phyloP scores from a whole-genome alignment of 2,888 invertebrate genomes.

The Coremacera marginata region DNA sequence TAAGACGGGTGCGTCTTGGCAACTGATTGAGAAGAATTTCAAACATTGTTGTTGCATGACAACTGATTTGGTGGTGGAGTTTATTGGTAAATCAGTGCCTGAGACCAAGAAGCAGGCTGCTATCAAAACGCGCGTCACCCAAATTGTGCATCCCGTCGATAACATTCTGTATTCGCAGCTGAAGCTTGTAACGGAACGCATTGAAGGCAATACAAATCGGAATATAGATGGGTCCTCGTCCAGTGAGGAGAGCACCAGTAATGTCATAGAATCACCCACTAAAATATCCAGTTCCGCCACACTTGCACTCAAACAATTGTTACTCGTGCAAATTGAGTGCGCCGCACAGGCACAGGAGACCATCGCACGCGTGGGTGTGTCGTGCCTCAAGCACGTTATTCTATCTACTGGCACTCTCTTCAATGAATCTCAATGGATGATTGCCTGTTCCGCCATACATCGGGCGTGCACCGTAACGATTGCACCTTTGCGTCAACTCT shows the following conservation, averaged over 20 bases:
- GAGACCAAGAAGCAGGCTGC: slow-evolving; percentile 55
- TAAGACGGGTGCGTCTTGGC: slow-evolving; percentile 80
- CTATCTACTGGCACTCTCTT: slow-evolving; percentile 86
- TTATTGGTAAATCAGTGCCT: slow-evolving; percentile 77
- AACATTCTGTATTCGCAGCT: slow-evolving; percentile 66
- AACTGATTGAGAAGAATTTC: slow-evolving; percentile 87
- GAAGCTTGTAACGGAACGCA: slow-evolving; percentile 64
- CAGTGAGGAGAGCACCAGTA: slow-evolving; percentile 65
- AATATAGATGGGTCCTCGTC: slow-evolving; percentile 54
- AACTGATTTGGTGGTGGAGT: slow-evolving; percentile 90
- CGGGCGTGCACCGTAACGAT: slow-evolving; percentile 89
- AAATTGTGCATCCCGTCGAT: slow-evolving; percentile 66
- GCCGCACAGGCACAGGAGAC: slow-evolving; percentile 90
- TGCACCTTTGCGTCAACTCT: slow-evolving; percentile 87
- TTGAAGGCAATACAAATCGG: slow-evolving; percentile 51
- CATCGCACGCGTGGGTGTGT: slow-evolving; percentile 90
- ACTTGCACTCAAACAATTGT: slow-evolving; percentile 86
- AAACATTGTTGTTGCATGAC: slow-evolving; percentile 95
- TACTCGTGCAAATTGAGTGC: slow-evolving; percentile 90
- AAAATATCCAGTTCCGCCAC: slow-evolving; percentile 76
- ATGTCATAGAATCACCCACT: slow-evolving; percentile 67
- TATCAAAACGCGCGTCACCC: slow-evolving; percentile 61
- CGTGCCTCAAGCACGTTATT: slow-evolving; percentile 88
- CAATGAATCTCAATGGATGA: slow-evolving; percentile 87
- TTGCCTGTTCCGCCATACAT: slow-evolving; percentile 84